Evolutionary conservation across 2,797 vertebrate species (phyloP), one percentile per base, ranked within the genome.

Genomic region (Mus spretus): DNA sequence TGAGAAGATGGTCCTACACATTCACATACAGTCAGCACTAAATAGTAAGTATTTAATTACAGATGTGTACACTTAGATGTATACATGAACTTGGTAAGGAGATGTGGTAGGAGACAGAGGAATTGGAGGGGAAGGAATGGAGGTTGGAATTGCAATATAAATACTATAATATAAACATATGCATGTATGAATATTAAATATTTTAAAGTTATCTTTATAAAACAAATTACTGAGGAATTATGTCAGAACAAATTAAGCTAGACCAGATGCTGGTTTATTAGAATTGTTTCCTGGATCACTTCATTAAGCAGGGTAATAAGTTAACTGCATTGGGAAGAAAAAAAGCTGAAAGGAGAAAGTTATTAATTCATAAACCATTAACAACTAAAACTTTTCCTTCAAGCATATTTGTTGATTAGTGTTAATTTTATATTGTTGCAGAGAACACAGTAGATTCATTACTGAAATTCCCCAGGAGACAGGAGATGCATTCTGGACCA

Each of bases 291-390:
- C 83, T 92, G 86, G 89, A 97, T 57, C 3, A 13, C 82, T 95
- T 85, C 1, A 93, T n/a, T 96, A 93, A 93, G 90, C 78, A 96
- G 90, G 47, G 84, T 53, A 84, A 59, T 72, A 97, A 82, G 96
- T 81, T 93, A 97, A 90, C 67, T 90, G 47, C 77, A 74, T 28
- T 90, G 50, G 55, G 26, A 93, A 80, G n/a, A 95, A 57, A 91
- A 87, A 95, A 97, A 1, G 37, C 92, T 95, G 65, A 97, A 95
- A 92, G 47, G 78, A 0, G 15, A 95, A 86, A 91, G 91, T 85
- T 90, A 98, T 97, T 97, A 96, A 97, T 96, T 91, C 83, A 93
- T 20, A 22, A 80, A 34, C 1, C 0, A 97, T 98, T 97, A 96
- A 93, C 88, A 95, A 87, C 89, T 92, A 98, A 84, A 75, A 96